Base-by-base conservation (phyloP, 1,140 invertebrate species). In the Pollicipes pollicipes region DNA sequence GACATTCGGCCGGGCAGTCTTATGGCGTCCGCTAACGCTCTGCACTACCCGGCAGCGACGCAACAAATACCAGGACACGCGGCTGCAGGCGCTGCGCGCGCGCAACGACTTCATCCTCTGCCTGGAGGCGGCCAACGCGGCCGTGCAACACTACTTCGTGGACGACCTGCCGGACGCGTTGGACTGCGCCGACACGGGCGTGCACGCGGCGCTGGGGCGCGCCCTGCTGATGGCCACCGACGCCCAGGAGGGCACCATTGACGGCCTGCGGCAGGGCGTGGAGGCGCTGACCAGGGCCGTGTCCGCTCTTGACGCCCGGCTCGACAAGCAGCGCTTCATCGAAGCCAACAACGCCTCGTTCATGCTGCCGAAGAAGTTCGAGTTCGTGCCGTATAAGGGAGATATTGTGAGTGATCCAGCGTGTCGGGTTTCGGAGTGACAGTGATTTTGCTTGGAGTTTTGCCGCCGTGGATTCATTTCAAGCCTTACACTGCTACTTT, bases 81-180 rank as follows among this genome's bases (percentile, higher is more conserved):
- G 93, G 77, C 79, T 92, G 74, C 93, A 94, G 80, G 91, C 93
- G n/a, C 81, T 96, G 71, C 95, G 95, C 78, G 92, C 95, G 3
- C 85, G 93, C 73, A 97, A 97, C 79, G 95, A 97, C 79, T 97
- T 97, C 81, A 85, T 96, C 74, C 84, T 97, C 28, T 93, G 91
- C 78, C 85, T 97, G 76, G 93, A 97, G 79, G 91, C 94, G 26
- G 93, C 95, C 58, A 97, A 97, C 82, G 91, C 94, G 70, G 93
- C 93, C 70, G 89, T 97, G 76, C 91, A 95, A 80, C 95, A 95
- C 77, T 97, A 95, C 82, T 97, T 95, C 81, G 90, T 94, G 28
- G 94, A 97, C 79, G 95, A 98, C 82, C 84, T 97, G 70, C 92
- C 91, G n/a, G 94, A 97, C 83, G 83, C 97, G 72, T 93, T 97